A percentile compares a stretch with the other conserved stretches of the same genome.
Conservation (phyloP, 1,140 invertebrate genomes). For the Temnothorax longispinosus region DNA sequence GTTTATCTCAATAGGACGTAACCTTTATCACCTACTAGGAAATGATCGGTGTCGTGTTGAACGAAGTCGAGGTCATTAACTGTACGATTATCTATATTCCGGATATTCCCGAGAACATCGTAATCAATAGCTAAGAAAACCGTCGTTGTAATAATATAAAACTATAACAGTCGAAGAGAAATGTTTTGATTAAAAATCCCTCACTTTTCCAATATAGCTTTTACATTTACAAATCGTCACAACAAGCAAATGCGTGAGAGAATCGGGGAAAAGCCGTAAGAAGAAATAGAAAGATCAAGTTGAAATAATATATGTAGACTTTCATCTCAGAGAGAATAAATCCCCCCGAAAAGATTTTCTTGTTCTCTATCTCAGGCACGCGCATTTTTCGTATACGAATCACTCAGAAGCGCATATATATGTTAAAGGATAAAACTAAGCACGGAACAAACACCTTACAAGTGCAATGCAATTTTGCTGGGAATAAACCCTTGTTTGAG, state of each 20-base stretch:
- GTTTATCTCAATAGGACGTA: constrained; percentile 25
- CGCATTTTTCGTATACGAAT: constrained; percentile 53
- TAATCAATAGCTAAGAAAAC: neutral
- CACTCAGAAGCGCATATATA: constrained; percentile 65
- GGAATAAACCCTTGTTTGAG: constrained; percentile 53
- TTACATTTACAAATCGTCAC: neutral
- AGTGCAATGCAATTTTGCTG: constrained; percentile 49
- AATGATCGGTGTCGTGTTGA: constrained; percentile 13
- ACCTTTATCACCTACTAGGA: constrained; percentile 25
- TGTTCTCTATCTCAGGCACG: constrained; percentile 37
- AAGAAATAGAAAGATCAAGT: constrained; percentile 31
- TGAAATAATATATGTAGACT: constrained; percentile 25
- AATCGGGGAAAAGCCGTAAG: constrained; percentile 1
- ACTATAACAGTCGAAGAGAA: neutral
- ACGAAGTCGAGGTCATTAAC: neutral
- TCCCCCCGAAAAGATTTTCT: constrained; percentile 63
- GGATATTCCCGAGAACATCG: neutral
- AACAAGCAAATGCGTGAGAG: neutral
- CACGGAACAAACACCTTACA: constrained; percentile 65
- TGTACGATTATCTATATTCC: neutral
- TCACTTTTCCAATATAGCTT: neutral
- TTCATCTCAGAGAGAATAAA: constrained; percentile 37
- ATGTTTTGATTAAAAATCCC: neutral
- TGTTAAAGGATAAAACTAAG: constrained; percentile 61
- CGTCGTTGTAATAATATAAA: neutral